Conservation (phyloP, 2,888 invertebrate species). For the Rhagonycha fulva region DNA sequence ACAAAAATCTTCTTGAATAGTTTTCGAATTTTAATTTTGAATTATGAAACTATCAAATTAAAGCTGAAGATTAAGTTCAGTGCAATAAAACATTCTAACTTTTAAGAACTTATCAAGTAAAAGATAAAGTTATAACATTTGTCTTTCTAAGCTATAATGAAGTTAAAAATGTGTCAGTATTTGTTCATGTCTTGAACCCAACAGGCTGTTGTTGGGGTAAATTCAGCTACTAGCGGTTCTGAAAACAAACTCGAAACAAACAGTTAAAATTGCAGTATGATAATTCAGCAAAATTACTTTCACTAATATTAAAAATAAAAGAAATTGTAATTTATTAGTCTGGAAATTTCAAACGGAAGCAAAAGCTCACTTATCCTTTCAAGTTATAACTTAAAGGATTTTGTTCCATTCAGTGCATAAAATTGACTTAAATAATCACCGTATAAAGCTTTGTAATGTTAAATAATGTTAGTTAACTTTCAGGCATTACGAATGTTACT, state of each 20-base stretch:
- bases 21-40: background rate
- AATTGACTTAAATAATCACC: background rate
- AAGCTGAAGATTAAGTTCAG: background rate
- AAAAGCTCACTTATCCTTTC: background rate
- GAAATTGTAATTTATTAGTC: background rate
- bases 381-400: background rate
- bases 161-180: conserved; percentile 11
- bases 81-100: background rate
- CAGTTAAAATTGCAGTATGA: background rate
- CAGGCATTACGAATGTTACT: conserved; percentile 4
- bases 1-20: no score
- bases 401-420: background rate
- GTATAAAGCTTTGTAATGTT: conserved; percentile 6
- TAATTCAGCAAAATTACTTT: background rate
- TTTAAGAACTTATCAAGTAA: conserved; percentile 9
- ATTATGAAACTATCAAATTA: background rate
- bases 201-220: conserved; percentile 5
- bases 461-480: conserved; percentile 6
- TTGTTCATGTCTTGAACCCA: conserved; percentile 11
- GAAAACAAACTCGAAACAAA: background rate
- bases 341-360: background rate
- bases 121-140: conserved; percentile 13
- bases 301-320: background rate
- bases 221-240: background rate
- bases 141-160: conserved; percentile 5